Conservation (phyloP, 2,797 vertebrate genomes). For the Neopelma chrysocephalum region DNA sequence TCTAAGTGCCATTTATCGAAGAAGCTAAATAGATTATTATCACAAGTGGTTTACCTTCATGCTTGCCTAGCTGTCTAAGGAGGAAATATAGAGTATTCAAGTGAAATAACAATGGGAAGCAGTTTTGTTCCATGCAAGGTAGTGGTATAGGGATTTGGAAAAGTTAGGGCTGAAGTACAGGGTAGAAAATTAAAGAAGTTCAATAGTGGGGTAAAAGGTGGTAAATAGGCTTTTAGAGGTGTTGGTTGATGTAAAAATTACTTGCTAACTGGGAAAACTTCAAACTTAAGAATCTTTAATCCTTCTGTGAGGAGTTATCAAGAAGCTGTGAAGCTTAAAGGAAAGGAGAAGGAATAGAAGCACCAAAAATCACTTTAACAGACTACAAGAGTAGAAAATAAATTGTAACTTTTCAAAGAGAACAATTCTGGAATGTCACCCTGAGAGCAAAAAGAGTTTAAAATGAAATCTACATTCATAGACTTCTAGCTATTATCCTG, state of each 20-base stretch:
- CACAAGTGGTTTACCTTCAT: background rate
- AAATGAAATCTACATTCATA: slow-evolving; percentile 1
- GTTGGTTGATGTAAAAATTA: background rate
- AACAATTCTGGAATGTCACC: background rate
- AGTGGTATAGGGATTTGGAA: background rate
- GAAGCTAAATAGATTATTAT: background rate
- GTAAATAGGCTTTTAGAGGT: background rate
- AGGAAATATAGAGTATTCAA: background rate
- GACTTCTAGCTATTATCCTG: background rate
- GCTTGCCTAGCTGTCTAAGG: background rate
- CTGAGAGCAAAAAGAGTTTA: background rate
- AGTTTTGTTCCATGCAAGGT: background rate
- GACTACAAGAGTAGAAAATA: background rate
- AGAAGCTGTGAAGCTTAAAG: background rate
- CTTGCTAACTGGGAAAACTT: background rate
- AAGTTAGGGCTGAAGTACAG: background rate
- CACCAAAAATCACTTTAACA: background rate
- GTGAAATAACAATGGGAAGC: background rate
- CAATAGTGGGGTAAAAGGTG: background rate
- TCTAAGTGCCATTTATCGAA: background rate
- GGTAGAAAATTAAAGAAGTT: background rate
- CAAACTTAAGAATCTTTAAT: background rate
- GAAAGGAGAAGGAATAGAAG: background rate
- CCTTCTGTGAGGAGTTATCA: background rate
- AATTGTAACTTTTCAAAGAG: background rate